Evolutionary conservation across 2,113 vertebrate genomes (phyloP), one percentile per base, ranked within the genome.

Genomic region (Osmerus eperlanus): DNA sequence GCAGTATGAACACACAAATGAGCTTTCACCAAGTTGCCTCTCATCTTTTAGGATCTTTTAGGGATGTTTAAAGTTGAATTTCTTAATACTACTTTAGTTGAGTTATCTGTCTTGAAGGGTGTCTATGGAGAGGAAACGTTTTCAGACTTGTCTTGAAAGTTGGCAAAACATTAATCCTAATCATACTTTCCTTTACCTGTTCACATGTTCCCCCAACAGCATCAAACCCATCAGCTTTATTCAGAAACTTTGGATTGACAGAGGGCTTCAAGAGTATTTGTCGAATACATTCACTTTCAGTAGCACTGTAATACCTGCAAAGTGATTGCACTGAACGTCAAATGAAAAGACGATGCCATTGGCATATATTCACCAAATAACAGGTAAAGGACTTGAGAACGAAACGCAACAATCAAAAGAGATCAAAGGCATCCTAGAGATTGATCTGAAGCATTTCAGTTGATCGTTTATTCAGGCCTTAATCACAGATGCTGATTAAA

Each of bases 401-500:
- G 36, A 65, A 65, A 19, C n/a, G 18, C 15, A 65, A 51, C 36
- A 65, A 21, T 51, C 18, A 52, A 52, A 14, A 13, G 9, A 18
- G 18, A 65, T 65, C 41, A 65, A 51, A 65, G 36, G 18, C 18
- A 12, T 65, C 64, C 12, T 65, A 12, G 47, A 51, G 64, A 51
- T 65, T 41, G 63, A 65, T 41, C 29, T 65, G 8, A 65, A 65
- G 29, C 18, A 18, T 65, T 65, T 65, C 28, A 41, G 63, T 14
- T 18, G 41, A 65, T 11, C 29, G 4, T 28, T 18, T 32, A 28
- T 65, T 65, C 29, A 41, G 25, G 29, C 18, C 18, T 51, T 51
- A 14, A 65, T 65, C 64, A 65, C 64, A 65, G 60, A 59, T 78
- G 72, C 69, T 66, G 19, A 81, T 67, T 77, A 74, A 82, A 76